phyloP scores from a whole-genome alignment of 92 coral and sea anemone genomes.

The Phymanthus crucifer region DNA sequence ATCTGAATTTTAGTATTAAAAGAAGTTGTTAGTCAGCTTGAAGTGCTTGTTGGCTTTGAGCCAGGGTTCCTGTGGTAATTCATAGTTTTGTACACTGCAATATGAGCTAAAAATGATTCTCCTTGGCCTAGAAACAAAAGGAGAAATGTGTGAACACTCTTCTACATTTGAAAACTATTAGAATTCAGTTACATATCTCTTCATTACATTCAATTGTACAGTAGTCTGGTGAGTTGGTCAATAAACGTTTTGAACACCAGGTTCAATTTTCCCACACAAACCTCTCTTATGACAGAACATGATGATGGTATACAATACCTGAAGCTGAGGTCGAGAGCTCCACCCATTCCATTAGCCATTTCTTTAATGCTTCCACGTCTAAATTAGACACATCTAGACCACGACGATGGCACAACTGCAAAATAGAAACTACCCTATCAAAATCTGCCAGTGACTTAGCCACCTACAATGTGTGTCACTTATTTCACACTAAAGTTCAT shows the following conservation, averaged over 20 bases:
- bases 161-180: neutral
- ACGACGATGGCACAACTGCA: conserved; percentile 92
- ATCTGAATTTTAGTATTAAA: neutral
- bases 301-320: too few relatives aligned
- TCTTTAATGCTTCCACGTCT: conserved; percentile 66
- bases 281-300: too few relatives aligned
- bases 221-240: too few relatives aligned
- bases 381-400: conserved; percentile 83
- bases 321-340: conserved; percentile 75
- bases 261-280: too few relatives aligned
- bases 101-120: conserved; percentile 92
- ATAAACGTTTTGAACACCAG: too few relatives aligned
- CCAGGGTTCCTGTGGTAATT: conserved; percentile 89
- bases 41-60: conserved; percentile 80
- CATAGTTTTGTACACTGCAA: conserved; percentile 83
- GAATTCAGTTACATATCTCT: too few relatives aligned
- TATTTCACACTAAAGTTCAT: too few relatives aligned
- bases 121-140: conserved; percentile 59
- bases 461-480: too few relatives aligned
- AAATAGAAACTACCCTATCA: neutral
- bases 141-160: neutral
- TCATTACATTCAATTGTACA: too few relatives aligned
- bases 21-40: conserved; percentile 21
- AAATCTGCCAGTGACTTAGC: too few relatives aligned
- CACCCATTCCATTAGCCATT: conserved; percentile 92